phyloP scores from a whole-genome alignment of 2,113 vertebrate species.

The Salvator merianae region DNA sequence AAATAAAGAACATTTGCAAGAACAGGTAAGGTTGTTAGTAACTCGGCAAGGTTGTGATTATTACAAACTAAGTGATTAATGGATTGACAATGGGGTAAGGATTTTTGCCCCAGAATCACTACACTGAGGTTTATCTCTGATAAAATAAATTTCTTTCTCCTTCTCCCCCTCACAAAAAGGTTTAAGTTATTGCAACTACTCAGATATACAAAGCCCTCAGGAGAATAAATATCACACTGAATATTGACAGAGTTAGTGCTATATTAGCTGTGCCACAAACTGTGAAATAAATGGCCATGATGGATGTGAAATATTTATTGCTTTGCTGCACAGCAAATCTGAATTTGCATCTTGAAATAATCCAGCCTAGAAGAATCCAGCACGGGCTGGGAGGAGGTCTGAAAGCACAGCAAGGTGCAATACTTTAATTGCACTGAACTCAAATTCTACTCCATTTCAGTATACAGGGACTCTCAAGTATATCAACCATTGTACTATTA shows the following conservation, averaged over 20 bases:
- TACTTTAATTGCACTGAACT: not conserved
- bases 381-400: not conserved
- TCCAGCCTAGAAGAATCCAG: not conserved
- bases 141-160: not conserved
- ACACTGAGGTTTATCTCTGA: not conserved
- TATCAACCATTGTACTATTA: not conserved
- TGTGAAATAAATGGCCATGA: slow-evolving; percentile 51
- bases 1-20: not conserved
- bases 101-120: not conserved
- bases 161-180: not conserved
- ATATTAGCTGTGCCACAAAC: slow-evolving; percentile 64
- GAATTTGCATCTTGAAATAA: slow-evolving; percentile 67
- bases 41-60: not conserved
- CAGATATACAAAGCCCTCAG: slow-evolving; percentile 21
- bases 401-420: not conserved
- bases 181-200: slow-evolving; percentile 21
- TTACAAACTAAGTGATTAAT: not conserved
- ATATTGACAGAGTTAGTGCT: slow-evolving; percentile 64
- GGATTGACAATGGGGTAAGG: not conserved
- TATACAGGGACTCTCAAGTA: not conserved
- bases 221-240: slow-evolving; percentile 54
- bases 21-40: not conserved
- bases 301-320: slow-evolving; percentile 54
- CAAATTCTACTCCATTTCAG: not conserved
- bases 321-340: slow-evolving; percentile 66